Evolutionary conservation across 64 coral and sea anemone species (phyloP).

Genomic region (Actinia equina): DNA sequence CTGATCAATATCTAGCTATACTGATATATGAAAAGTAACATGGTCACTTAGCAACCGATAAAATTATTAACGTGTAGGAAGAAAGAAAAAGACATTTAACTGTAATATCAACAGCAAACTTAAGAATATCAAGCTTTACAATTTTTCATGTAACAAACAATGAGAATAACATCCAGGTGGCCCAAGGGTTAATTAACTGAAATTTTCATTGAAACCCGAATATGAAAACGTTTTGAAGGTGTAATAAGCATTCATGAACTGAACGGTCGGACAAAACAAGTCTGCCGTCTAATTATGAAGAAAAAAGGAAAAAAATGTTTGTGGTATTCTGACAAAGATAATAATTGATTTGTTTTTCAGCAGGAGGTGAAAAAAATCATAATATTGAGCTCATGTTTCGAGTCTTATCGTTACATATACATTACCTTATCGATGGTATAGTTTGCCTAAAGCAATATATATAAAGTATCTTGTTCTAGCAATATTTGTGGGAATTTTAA

Average conservation of each 20-base stretch:
- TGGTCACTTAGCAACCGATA: background rate
- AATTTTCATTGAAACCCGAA: background rate
- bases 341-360: background rate
- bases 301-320: constrained; percentile 2
- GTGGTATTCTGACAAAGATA: background rate
- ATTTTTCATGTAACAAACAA: background rate
- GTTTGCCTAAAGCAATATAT: background rate
- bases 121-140: background rate
- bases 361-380: background rate
- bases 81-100: background rate
- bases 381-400: background rate
- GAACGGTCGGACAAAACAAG: background rate
- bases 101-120: background rate
- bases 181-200: background rate
- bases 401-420: background rate
- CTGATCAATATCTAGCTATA: no score
- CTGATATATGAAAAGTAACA: background rate
- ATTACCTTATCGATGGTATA: background rate
- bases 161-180: background rate
- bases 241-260: background rate
- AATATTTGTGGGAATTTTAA: constrained; percentile 13
- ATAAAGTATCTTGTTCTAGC: background rate
- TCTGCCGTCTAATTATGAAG: background rate
- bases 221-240: background rate
- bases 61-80: background rate